Evolutionary conservation across 1,140 invertebrate species (phyloP).

Genomic region (Camponotus vicinus): DNA sequence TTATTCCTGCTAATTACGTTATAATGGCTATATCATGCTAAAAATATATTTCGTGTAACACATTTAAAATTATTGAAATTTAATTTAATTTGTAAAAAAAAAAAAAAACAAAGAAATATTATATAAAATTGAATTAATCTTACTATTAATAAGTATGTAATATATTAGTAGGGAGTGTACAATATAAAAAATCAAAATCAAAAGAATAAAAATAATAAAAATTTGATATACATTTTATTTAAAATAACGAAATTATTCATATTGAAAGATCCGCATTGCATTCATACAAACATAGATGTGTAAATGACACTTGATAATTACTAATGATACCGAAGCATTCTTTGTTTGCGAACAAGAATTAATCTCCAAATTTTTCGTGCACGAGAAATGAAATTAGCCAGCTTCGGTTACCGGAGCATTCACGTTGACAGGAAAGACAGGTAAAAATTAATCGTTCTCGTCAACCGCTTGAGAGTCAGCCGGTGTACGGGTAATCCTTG

Average conservation of each 20-base stretch:
- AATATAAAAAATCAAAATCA: too few species aligned
- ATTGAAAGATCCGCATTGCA: not conserved
- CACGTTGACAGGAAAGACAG: conserved; percentile 51
- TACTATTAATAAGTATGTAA: not conserved
- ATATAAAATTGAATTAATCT: not conserved
- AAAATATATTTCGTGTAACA: not conserved
- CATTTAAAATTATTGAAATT: not conserved
- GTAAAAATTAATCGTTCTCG: conserved; percentile 62
- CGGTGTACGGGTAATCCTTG: conserved; percentile 51
- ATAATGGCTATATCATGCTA: not conserved
- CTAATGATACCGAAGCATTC: conserved; percentile 14
- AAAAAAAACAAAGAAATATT: too few species aligned
- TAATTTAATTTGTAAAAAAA: not conserved
- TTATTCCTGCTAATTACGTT: not conserved
- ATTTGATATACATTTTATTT: not conserved
- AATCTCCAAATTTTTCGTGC: conserved; percentile 64
- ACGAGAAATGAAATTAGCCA: conserved; percentile 56
- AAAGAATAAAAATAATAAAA: not conserved
- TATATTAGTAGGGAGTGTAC: not conserved
- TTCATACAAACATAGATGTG: conserved; percentile 37
- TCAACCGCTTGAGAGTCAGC: conserved; percentile 15
- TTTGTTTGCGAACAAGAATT: conserved; percentile 44
- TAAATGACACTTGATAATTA: conserved; percentile 35
- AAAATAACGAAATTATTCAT: conserved; percentile 13
- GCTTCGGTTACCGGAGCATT: conserved; percentile 49